phyloP scores from a whole-genome alignment of 2,113 vertebrate species.

The Sisor rabdophorus region DNA sequence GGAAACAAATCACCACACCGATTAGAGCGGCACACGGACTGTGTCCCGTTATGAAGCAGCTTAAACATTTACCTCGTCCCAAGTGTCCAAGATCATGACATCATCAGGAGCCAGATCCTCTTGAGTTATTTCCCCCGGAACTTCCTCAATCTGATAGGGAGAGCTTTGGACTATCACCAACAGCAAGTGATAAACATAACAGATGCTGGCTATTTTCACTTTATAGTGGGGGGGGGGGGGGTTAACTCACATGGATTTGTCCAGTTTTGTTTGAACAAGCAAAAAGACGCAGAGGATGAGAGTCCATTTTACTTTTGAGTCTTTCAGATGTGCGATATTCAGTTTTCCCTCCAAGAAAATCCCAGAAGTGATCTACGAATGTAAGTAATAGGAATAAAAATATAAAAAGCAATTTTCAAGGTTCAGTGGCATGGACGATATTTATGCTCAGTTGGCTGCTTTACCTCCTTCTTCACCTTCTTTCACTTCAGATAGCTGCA shows the following conservation, averaged over 20 bases:
- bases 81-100: constrained; percentile 87
- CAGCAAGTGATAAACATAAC: not conserved
- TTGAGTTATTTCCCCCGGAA: constrained; percentile 85
- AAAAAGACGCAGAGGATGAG: constrained; percentile 83
- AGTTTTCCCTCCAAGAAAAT: constrained; percentile 73
- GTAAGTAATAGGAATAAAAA: not conserved
- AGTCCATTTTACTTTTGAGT: constrained; percentile 79
- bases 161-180: not conserved
- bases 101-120: constrained; percentile 88
- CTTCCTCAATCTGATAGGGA: constrained; percentile 80
- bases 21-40: not conserved
- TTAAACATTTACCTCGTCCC: constrained; percentile 77
- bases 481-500: constrained; percentile 63
- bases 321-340: constrained; percentile 76
- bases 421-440: not conserved
- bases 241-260: constrained; percentile 73
- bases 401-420: not conserved
- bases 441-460: not conserved
- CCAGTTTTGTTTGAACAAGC: constrained; percentile 89
- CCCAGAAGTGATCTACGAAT: constrained; percentile 79
- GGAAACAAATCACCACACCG: not conserved
- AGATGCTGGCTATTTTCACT: not conserved
- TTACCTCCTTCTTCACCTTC: constrained; percentile 85
- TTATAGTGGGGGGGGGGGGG: too few species aligned
- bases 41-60: not conserved